Percentiles rank a stretch among this genome's conserved stretches.
Conservation (phyloP, 2,888 invertebrate genomes). For the Schrankia costaestrigalis region DNA sequence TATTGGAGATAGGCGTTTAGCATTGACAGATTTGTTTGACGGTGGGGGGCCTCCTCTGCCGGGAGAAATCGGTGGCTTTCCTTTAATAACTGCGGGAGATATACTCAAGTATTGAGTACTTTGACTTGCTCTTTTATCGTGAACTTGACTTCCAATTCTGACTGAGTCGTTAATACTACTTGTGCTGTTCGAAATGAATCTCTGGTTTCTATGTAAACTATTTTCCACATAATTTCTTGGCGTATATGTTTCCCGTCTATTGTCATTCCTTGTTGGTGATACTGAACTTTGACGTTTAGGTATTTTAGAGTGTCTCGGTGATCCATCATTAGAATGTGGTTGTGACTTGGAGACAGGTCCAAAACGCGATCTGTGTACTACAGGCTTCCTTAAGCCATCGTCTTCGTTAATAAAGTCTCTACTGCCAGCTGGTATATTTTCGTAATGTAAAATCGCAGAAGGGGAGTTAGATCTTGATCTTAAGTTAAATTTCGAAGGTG, state of each 20-base stretch:
- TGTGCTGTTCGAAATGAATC: slow-evolving; percentile 72
- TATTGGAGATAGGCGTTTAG: slow-evolving; percentile 74
- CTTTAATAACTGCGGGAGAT: slow-evolving; percentile 60
- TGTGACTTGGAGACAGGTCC: slow-evolving; percentile 64
- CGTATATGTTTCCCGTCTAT: slow-evolving; percentile 37
- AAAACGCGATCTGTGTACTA: slow-evolving; percentile 59
- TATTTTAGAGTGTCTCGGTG: slow-evolving; percentile 74
- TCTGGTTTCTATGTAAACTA: slow-evolving; percentile 56
- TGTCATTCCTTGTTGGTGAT: slow-evolving; percentile 56
- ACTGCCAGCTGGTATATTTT: slow-evolving; percentile 47
- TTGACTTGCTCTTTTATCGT: slow-evolving; percentile 66
- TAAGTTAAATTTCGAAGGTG: slow-evolving; percentile 61
- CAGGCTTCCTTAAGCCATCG: slow-evolving; percentile 50
- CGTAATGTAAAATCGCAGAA: slow-evolving; percentile 55
- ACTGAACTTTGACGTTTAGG: slow-evolving; percentile 72
- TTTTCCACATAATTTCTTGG: slow-evolving; percentile 47
- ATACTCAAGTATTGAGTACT: slow-evolving; percentile 66
- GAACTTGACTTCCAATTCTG: slow-evolving; percentile 61
- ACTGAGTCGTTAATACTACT: slow-evolving; percentile 74
- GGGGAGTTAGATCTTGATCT: slow-evolving; percentile 73
- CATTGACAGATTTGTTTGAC: slow-evolving; percentile 64
- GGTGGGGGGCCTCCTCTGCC: slow-evolving; percentile 73
- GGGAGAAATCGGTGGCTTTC: slow-evolving; percentile 74
- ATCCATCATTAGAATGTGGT: slow-evolving; percentile 72
- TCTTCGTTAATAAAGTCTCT: slow-evolving; percentile 53